Base-by-base conservation (phyloP, 2,888 invertebrate genomes). In the Belgica antarctica region DNA sequence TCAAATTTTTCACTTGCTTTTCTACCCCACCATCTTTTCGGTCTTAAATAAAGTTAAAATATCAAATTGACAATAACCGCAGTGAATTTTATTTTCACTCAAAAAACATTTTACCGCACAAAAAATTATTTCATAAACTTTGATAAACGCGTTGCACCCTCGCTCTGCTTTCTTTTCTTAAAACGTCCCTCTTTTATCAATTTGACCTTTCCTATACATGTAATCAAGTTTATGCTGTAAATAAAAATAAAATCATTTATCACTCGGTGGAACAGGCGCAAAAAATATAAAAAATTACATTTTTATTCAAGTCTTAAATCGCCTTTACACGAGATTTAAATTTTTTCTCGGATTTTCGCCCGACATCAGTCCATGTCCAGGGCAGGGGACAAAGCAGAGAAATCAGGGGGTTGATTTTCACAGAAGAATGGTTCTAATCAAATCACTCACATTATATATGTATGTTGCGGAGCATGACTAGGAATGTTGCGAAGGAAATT, bases 211-310 rank as follows among this genome's bases (percentile, higher is more conserved):
- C 27, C 47, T 27, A 63, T 41, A 52, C 66, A 68, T 68, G 68
- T 68, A 68, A 68, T 68, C 68, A 68, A 68, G 68, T 68, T 68
- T 68, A 68, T 68, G 68, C 57, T 68, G 68, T 68, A 68, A 68
- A 68, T 68, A 68, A 68, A 68, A 57, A 68, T 68, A 68, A 68
- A 68, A 68, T 68, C 68, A 68, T 68, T 68, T 68, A 68, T 68
- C 68, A 68, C 57, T 68, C 57, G 31, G n/a, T n/a, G 65, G 10
- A 25, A 28, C 65, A 66, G 3, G 28, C 19, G 47, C 7, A 31
- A 68, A 57, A 59, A 59, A 59, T 59, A 68, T 68, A 47, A 68
- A 68, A 68, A 68, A 68, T 68, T 68, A 68, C 24, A 68, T 52
- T 68, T 68, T 68, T 68, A 68, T 68, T 68, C 68, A 52, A 68